Conservation (phyloP, 2,797 vertebrate genomes). For the Geotrypetes seraphini region DNA sequence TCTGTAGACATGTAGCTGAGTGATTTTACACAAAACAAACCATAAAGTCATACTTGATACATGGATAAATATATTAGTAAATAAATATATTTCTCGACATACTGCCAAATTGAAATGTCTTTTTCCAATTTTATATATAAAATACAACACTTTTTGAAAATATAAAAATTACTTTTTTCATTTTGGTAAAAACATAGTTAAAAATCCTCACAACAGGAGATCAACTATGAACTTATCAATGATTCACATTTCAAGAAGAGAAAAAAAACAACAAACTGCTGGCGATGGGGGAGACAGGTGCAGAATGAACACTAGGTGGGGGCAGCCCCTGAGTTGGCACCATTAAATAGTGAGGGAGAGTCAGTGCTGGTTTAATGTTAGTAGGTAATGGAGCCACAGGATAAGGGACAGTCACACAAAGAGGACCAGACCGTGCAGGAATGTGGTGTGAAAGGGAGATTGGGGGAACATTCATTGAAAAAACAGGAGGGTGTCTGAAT, state of each 20-base stretch:
- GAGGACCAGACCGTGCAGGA: too few species aligned
- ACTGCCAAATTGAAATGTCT: slow-evolving; percentile 90
- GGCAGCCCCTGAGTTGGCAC: too few species aligned
- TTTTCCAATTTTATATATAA: slow-evolving; percentile 84
- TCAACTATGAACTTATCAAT: slow-evolving; percentile 19
- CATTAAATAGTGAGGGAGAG: too few species aligned
- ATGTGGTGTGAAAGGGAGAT: too few species aligned
- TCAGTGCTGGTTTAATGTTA: too few species aligned
- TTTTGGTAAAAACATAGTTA: slow-evolving; percentile 13
- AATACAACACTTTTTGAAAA: slow-evolving; percentile 83
- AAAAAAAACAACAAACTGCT: too few species aligned
- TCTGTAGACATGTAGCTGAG: slow-evolving; percentile 61
- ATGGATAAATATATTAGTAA: slow-evolving; percentile 99
- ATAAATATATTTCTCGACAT: slow-evolving; percentile 96
- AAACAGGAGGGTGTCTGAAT: too few species aligned
- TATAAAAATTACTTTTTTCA: slow-evolving; percentile 31
- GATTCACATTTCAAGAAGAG: slow-evolving; percentile 55
- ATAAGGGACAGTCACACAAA: too few species aligned
- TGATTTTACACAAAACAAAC: slow-evolving; percentile 51
- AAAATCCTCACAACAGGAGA: slow-evolving; percentile 19
- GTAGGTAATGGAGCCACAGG: too few species aligned
- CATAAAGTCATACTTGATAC: slow-evolving; percentile 59
- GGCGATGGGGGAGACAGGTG: slow-evolving; percentile 6
- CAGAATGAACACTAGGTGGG: too few species aligned
- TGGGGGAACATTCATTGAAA: too few species aligned